Conservation (phyloP, 2,797 vertebrate species). For the Glyptemys insculpta region DNA sequence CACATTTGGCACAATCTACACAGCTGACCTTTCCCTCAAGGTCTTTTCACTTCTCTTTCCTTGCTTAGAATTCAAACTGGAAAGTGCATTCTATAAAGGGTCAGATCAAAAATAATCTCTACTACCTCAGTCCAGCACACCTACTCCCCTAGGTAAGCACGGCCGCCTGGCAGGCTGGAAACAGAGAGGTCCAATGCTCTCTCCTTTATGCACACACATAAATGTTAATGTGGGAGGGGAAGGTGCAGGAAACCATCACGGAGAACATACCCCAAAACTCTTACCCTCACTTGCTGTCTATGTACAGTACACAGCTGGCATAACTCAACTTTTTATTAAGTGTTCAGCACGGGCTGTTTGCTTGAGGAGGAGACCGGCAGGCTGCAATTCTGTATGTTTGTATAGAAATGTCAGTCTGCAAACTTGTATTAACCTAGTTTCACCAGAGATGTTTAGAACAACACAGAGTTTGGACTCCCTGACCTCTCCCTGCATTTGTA, state of each 20-base stretch:
- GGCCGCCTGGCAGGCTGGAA: not conserved
- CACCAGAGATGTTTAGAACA: not conserved
- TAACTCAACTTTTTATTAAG: not conserved
- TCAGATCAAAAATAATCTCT: not conserved
- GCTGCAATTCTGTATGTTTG: not conserved
- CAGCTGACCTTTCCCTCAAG: not conserved
- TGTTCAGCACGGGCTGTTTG: not conserved
- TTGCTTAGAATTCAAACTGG: not conserved
- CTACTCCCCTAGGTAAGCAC: not conserved
- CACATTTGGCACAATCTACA: not conserved
- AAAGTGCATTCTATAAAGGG: not conserved
- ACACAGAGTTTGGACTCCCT: accelerated
- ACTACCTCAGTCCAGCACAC: not conserved
- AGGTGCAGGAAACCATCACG: not conserved
- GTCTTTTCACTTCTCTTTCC: not conserved
- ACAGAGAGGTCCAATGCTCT: accelerated
- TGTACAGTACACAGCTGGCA: accelerated
- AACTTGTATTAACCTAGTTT: not conserved
- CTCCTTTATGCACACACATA: accelerated
- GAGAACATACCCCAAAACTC: accelerated
- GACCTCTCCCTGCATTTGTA: not conserved
- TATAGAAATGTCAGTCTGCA: not conserved
- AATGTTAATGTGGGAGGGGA: accelerated
- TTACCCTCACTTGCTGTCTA: not conserved
- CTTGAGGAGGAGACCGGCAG: not conserved